Base-by-base conservation (phyloP, 2,888 invertebrate genomes). In the Thysanoteuthis rhombus region DNA sequence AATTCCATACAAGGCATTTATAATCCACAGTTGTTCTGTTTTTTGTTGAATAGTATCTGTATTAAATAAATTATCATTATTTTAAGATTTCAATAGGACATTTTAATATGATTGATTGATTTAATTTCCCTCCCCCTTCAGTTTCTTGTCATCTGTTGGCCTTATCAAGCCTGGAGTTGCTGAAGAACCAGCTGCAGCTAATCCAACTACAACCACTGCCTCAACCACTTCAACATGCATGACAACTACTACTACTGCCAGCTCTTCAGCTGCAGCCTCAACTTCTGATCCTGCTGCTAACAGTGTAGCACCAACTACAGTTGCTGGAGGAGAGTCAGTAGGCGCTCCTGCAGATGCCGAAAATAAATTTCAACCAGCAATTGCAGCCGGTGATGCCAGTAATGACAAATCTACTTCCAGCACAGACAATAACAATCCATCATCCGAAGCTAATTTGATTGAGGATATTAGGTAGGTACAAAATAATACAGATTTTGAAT, bases 111-210 rank as follows among this genome's bases (percentile, higher is more conserved):
- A n/a, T 75, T 25, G 36, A 25, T 75, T 75, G 75, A 75, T 3
- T 75, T 1, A 75, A 10, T n/a, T 75, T 75, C 91, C 40, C 32
- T 93, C n/a, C 36, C 6, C 58, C 90, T 95, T 36, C 94, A 96
- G 96, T 93, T 96, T 96, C 93, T 94, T 96, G 93, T 94, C 95
- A n/a, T 94, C 94, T 58, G 94, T 94, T 42, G 96, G 96, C 47
- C 94, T 96, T 93, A 95, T 96, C 94, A 95, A 95, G 93, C 94
- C 94, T 90, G 92, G 93, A 5, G 94, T 38, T 52, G 92, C 95
- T 32, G 94, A 93, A 36, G 93, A 93, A 25, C 93, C 94, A 19
- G 39, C 93, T 42, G 52, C 90, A 90, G 47, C 90, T 47, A 75
- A 93, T 90, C n/a, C 47, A 40, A 90, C 93, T 22, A 36, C 40